A percentile compares a stretch with the other conserved stretches of the same genome.
phyloP scores from a whole-genome alignment of 2,113 vertebrate species.

The Callithrix jacchus region DNA sequence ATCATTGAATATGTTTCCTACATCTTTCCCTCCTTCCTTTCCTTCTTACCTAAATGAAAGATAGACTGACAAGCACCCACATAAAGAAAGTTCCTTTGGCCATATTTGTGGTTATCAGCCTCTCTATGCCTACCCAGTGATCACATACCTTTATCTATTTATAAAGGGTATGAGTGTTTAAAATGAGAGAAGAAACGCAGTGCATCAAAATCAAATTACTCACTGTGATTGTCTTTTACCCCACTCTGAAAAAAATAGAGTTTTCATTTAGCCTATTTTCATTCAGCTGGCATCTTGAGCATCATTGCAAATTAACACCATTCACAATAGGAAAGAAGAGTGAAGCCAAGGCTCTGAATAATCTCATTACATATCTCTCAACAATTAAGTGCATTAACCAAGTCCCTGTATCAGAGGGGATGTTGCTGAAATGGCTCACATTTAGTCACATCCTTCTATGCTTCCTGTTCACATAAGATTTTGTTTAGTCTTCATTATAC shows the following conservation, averaged over 20 bases:
- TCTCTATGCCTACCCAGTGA: neutral
- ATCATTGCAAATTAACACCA: slow-evolving; percentile 64
- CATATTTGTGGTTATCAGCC: slow-evolving; percentile 7
- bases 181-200: slow-evolving; percentile 42
- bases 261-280: slow-evolving; percentile 60
- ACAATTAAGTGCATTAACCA: slow-evolving; percentile 80
- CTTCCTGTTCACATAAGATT: neutral
- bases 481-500: neutral
- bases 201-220: slow-evolving; percentile 76
- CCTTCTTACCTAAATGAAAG: neutral
- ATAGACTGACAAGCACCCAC: neutral
- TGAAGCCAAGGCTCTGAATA: slow-evolving; percentile 72
- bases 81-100: neutral
- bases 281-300: slow-evolving; percentile 63
- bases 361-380: slow-evolving; percentile 75
- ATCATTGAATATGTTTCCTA: neutral
- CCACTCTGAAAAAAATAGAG: slow-evolving; percentile 52
- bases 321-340: slow-evolving; percentile 70
- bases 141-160: slow-evolving; percentile 14
- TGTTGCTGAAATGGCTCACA: slow-evolving; percentile 60
- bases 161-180: slow-evolving; percentile 44
- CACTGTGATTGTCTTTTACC: slow-evolving; percentile 62
- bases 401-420: slow-evolving; percentile 53
- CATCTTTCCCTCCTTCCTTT: neutral
- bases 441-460: slow-evolving; percentile 27